Base-by-base conservation (phyloP, 2,113 vertebrate genomes). In the Tamias sibiricus region DNA sequence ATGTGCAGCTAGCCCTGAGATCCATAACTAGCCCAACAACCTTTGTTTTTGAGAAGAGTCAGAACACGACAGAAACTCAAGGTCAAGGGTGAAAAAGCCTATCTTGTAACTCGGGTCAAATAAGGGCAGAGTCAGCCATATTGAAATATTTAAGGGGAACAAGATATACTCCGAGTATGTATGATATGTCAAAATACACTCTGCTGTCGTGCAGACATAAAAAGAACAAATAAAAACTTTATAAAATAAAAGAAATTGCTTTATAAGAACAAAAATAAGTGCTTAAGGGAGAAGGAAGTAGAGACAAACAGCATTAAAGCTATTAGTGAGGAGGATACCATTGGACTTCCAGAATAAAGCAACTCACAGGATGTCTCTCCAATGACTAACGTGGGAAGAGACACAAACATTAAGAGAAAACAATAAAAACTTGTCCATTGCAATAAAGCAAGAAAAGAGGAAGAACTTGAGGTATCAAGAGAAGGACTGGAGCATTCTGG, bases 391-490 rank as follows among this genome's bases (percentile, higher is more conserved):
- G 6, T 24, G 44, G 16, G 62, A 52, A 42, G 62, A 91, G 42
- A 68, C 14, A 47, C 44, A 92, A 68, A 87, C 47, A 17, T 66
- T 71, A 28, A 86, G 94, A 74, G 54, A 72, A 96, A 95, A 59
- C 68, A 49, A 62, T 47, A 69, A 86, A 91, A 40, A 69, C 40
- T 37, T 75, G 57, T 44, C 40, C 32, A 4, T 59, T 57, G 14
- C 40, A 71, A 54, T n/a, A 52, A 89, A 82, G 17, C 19, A 64
- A 59, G 57, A n/a, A 32, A 47, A 80, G 66, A 76, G 30, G 42
- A 35, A 76, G 20, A 57, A 26, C 26, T 80, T 42, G 82, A 52
- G 4, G 26, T 52, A 54, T 28, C 11, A 7, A 79, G 6, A 57
- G 30, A 54, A 90, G 22, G 62, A 42, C 20, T 20, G 26, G 30